Evolutionary conservation across 2,888 invertebrate genomes (phyloP).

Genomic region (Rhorus exstirpatorius): DNA sequence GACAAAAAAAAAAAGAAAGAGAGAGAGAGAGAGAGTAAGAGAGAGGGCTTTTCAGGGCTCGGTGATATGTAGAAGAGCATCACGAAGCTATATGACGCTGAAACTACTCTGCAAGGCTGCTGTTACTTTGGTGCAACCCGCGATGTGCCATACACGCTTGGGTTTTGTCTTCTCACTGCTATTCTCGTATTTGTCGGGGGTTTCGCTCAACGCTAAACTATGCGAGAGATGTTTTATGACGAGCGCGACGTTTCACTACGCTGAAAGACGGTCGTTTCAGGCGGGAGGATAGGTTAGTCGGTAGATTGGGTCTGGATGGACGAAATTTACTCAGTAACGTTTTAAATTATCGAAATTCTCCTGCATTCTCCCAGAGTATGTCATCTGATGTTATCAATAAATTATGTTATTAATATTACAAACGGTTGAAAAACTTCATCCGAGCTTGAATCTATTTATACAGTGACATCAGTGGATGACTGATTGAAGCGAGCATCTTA

Average conservation of each 20-base stretch:
- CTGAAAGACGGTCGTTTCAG: slow-evolving; percentile 22
- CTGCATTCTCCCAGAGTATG: background rate
- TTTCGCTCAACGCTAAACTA: slow-evolving; percentile 56
- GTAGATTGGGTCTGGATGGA: slow-evolving; percentile 29
- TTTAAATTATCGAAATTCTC: slow-evolving; percentile 25
- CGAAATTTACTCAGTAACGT: slow-evolving; percentile 33
- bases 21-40: slow-evolving; percentile 29
- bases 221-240: slow-evolving; percentile 66
- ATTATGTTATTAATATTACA: slow-evolving; percentile 2
- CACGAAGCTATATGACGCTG: slow-evolving; percentile 3
- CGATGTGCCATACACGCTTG: slow-evolving; percentile 7
- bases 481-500: no score
- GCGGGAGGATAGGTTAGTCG: slow-evolving; percentile 11
- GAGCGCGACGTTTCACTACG: slow-evolving; percentile 46
- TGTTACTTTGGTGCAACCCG: slow-evolving; percentile 24
- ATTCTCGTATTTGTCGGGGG: slow-evolving; percentile 63
- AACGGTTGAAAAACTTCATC: background rate
- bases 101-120: background rate
- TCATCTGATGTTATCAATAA: slow-evolving; percentile 30
- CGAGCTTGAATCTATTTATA: slow-evolving; percentile 37
- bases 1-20: no score
- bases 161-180: slow-evolving; percentile 59
- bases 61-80: slow-evolving; percentile 12
- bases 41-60: slow-evolving; percentile 15
- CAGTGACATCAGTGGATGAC: background rate